These are phyloP conservation scores for Drosophila funebris DNA, from an alignment of 1,140 invertebrate species.

Conservation along the genomic window DNA sequence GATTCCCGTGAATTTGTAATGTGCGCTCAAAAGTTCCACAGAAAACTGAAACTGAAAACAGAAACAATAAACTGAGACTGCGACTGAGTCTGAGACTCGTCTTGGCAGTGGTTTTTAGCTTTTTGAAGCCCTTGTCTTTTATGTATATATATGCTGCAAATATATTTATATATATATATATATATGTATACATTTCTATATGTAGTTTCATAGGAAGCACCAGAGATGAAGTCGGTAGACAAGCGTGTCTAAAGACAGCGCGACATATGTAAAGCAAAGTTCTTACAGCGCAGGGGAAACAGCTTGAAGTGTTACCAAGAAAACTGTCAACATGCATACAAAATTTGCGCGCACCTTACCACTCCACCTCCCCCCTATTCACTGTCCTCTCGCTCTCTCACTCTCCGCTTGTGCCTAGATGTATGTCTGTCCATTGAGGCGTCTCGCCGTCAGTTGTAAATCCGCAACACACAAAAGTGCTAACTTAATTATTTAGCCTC, in stretches of 20 bases:
- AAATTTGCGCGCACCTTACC: too few species aligned
- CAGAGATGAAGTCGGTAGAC: slow-evolving; percentile 27
- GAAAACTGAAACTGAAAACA: slow-evolving; percentile 54
- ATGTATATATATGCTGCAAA: too few species aligned
- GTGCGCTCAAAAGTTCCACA: slow-evolving; percentile 72
- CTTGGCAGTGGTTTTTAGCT: slow-evolving; percentile 45
- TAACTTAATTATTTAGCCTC: slow-evolving; percentile 82
- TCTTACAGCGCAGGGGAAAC: background rate
- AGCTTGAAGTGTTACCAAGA: slow-evolving; percentile 48
- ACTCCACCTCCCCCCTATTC: slow-evolving; percentile 2
- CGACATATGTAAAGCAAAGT: slow-evolving; percentile 63
- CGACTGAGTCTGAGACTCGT: slow-evolving; percentile 29
- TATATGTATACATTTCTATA: slow-evolving; percentile 2
- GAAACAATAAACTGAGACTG: slow-evolving; percentile 37
- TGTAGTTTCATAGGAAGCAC: slow-evolving; percentile 61
- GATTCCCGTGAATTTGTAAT: slow-evolving; percentile 78
- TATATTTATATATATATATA: slow-evolving; percentile 12
- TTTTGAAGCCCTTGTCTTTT: slow-evolving; percentile 15
- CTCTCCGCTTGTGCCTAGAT: too few species aligned
- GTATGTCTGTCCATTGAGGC: slow-evolving; percentile 19
- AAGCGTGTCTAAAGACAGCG: slow-evolving; percentile 38
- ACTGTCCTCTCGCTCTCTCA: background rate
- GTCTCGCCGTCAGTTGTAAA: slow-evolving; percentile 66
- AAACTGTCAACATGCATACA: slow-evolving; percentile 63
- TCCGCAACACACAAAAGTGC: slow-evolving; percentile 72